Base-by-base conservation (phyloP, 2,888 invertebrate genomes). In the Adineta ricciae region DNA sequence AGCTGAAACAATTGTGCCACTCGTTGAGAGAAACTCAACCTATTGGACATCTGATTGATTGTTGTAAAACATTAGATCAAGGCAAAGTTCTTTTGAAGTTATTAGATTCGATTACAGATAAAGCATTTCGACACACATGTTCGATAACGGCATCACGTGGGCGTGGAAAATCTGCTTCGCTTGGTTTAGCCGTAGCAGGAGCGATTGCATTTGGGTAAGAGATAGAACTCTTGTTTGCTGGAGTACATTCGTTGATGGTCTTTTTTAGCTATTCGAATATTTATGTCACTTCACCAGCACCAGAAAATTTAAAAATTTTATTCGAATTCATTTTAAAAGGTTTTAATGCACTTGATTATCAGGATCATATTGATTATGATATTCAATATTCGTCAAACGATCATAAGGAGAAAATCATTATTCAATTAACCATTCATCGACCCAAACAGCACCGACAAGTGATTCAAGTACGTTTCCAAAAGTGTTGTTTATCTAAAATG, bases 271-370 rank as follows among this genome's bases (percentile, higher is more conserved):
- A 64, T 64, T 95, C 96, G 64, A 97, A 96, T 90, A 94, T 97
- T 86, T 98, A 96, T 91, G 96, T 99, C 56, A 97, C 99, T 0
- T 96, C 97, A 84, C 99, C 99, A 0, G 95, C 95, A 89, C 98
- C 99, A 0, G 99, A 99, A 91, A 99, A 99, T 92, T 93, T 99
- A 89, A 95, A 95, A 86, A 99, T 99, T 0, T 92, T 99, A 19
- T 99, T 99, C 91, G 96, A 98, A 90, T 99, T 99, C 90, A 93
- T 97, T 5, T 93, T 97, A 85, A 97, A 97, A 92, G 96, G 96
- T 0, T 94, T 97, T 88, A 96, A 98, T 90, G 95, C 94, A 0
- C 92, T 99, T 83, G 94, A 95, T 86, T 98, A 97, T 90, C 90
- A 97, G 91, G 97, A 99, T 90, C 97, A 98, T 89, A 93, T 94